Evolutionary conservation across 2,797 vertebrate species (phyloP).

Genomic region (Phataginus tricuspis): DNA sequence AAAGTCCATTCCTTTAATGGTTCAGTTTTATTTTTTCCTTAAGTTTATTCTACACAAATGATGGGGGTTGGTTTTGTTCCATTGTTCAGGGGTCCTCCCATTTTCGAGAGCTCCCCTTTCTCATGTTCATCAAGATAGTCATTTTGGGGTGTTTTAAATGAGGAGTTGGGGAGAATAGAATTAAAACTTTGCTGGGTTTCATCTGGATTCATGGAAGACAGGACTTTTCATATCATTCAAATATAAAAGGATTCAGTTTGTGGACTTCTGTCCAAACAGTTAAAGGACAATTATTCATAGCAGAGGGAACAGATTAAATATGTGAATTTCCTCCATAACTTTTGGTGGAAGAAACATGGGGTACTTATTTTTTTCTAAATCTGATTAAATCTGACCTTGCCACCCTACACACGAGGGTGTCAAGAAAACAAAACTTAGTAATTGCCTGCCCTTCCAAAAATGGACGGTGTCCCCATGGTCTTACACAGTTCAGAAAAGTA

Average conservation of each 20-base stretch:
- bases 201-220: background rate
- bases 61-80: background rate
- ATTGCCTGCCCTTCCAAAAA: background rate
- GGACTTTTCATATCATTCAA: background rate
- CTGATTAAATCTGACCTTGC: background rate
- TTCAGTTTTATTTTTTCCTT: background rate
- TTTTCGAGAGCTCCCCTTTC: background rate
- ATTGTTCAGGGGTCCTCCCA: background rate
- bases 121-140: background rate
- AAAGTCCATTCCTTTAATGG: background rate
- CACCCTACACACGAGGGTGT: background rate
- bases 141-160: slow-evolving; percentile 11
- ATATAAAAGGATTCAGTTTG: background rate
- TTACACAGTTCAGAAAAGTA: slow-evolving; percentile 25
- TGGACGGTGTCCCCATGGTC: background rate
- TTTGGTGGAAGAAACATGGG: background rate
- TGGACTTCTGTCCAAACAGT: slow-evolving; percentile 7
- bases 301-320: background rate
- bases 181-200: background rate
- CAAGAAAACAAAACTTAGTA: background rate
- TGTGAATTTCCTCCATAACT: background rate
- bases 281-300: background rate
- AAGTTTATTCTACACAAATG: slow-evolving; percentile 24
- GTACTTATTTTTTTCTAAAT: slow-evolving; percentile 5
- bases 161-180: background rate